A percentile compares a stretch with the other conserved stretches of the same genome.
Conservation (phyloP, 2,113 vertebrate species). For the Pheucticus melanocephalus region DNA sequence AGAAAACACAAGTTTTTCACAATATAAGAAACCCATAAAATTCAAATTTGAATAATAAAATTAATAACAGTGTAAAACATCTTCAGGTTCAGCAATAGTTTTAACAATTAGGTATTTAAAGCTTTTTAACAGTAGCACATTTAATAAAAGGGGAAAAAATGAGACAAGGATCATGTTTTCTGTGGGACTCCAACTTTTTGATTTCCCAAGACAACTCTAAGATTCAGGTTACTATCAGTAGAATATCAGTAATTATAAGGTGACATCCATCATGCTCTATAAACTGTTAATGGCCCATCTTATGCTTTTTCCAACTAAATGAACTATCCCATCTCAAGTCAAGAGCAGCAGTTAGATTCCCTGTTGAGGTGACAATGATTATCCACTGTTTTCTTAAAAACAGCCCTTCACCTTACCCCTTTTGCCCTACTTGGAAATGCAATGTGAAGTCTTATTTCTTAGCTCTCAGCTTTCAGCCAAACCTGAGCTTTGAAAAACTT, state of each 20-base stretch:
- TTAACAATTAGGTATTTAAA: not conserved
- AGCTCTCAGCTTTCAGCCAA: not conserved
- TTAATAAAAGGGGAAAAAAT: not conserved
- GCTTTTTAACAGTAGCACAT: not conserved
- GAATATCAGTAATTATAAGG: not conserved
- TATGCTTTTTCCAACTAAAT: not conserved
- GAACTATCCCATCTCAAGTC: not conserved
- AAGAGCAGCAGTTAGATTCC: not conserved
- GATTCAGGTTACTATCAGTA: not conserved
- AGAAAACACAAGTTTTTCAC: not conserved
- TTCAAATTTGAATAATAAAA: not conserved
- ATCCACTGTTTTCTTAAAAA: not conserved
- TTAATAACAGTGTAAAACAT: not conserved
- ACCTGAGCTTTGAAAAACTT: not conserved
- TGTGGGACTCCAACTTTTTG: fast-evolving
- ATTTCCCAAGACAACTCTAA: not conserved
- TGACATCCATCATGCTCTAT: not conserved
- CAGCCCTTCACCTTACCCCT: not conserved
- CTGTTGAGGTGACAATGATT: not conserved
- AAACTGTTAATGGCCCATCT: not conserved
- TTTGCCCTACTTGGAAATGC: not conserved
- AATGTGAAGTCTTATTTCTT: not conserved
- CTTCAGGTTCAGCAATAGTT: not conserved
- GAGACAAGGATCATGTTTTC: not conserved
- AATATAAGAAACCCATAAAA: not conserved